These are phyloP conservation scores for Sakesphorus luctuosus DNA, from an alignment of 2,113 vertebrate species.

Conservation along the genomic window DNA sequence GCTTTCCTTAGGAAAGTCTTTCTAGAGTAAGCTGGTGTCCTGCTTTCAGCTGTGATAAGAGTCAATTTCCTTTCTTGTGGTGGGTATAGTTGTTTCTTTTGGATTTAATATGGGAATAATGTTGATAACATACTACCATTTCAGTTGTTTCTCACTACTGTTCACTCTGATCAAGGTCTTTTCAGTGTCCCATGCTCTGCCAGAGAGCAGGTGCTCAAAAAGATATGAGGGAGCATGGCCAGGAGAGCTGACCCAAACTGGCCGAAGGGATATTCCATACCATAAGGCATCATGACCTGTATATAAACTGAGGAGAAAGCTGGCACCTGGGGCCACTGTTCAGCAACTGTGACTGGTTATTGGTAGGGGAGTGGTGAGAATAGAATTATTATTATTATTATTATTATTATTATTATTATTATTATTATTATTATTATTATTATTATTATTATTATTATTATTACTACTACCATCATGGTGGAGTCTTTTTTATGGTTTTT, in stretches of 20 bases:
- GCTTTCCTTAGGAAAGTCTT: background rate
- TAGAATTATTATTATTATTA: background rate
- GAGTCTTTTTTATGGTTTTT: no score
- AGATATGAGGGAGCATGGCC: background rate
- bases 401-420: no score
- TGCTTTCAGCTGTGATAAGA: background rate
- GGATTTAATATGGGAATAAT: background rate
- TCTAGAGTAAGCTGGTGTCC: background rate
- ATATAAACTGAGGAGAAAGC: background rate
- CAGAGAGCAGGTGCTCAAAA: rapidly evolving
- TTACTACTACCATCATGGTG: background rate
- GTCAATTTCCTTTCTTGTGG: background rate
- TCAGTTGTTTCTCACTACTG: background rate
- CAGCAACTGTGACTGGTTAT: background rate
- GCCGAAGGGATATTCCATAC: background rate
- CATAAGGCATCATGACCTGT: no score
- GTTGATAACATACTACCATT: background rate
- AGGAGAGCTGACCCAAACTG: background rate
- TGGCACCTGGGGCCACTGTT: background rate
- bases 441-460: background rate
- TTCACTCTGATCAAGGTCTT: background rate
- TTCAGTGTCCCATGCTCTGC: background rate
- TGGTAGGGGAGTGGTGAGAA: background rate
- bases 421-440: background rate
- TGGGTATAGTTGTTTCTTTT: background rate